A percentile compares a stretch with the other conserved stretches of the same genome.
Evolutionary conservation across 2,888 invertebrate genomes (phyloP).

Genomic region (Celastrina argiolus): DNA sequence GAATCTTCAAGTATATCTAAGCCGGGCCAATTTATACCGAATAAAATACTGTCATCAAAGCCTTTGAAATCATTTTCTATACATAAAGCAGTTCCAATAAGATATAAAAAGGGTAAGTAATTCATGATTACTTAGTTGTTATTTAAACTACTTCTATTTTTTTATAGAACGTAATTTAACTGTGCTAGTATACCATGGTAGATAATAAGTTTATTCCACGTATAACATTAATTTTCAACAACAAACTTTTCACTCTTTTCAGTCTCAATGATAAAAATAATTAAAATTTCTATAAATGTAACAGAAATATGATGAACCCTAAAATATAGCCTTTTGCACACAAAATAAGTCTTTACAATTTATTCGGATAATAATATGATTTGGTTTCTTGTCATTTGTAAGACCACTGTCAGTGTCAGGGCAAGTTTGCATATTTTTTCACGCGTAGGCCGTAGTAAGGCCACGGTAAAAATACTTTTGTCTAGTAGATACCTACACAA

Average conservation of each 20-base stretch:
- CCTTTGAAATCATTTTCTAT: conserved; percentile 82
- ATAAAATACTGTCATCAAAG: conserved; percentile 89
- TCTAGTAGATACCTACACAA: too few relatives aligned
- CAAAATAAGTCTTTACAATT: conserved; percentile 27
- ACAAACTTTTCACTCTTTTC: background rate
- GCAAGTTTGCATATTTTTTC: too few relatives aligned
- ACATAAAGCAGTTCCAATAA: conserved; percentile 42
- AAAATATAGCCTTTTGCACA: background rate
- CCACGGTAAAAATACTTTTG: too few relatives aligned
- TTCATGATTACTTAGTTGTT: conserved; percentile 43
- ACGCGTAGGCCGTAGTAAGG: too few relatives aligned
- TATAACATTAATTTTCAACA: background rate
- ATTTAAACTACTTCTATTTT: background rate
- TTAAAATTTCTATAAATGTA: background rate
- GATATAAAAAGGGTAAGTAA: conserved; percentile 43
- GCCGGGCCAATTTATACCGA: conserved; percentile 88
- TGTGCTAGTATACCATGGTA: conserved; percentile 18
- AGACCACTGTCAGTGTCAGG: conserved; percentile 23
- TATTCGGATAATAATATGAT: conserved; percentile 44
- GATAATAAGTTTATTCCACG: background rate
- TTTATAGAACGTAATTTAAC: background rate
- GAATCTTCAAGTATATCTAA: conserved; percentile 45
- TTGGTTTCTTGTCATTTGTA: conserved; percentile 63
- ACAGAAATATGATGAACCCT: background rate
- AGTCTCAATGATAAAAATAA: background rate